These are phyloP conservation scores for Parnassius apollo DNA, from an alignment of 2,888 invertebrate species.

Conservation along the genomic window DNA sequence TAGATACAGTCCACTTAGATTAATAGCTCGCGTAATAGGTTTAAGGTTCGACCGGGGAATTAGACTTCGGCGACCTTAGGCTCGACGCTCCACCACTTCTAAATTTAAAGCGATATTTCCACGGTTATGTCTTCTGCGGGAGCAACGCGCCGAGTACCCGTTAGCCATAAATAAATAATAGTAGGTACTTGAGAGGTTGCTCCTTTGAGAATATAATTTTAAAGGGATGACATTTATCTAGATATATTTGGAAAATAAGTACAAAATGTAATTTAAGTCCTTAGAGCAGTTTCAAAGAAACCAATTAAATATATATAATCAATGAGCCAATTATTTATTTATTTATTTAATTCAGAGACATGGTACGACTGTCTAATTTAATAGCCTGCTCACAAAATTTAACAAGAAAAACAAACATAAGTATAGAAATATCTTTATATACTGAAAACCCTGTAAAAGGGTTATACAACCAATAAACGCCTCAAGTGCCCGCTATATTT, in stretches of 20 bases:
- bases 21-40: no score
- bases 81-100: no score
- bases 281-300: no score
- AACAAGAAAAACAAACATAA: slow-evolving; percentile 7
- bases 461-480: slow-evolving; percentile 6
- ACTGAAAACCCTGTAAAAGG: slow-evolving; percentile 13
- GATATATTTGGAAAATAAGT: no score
- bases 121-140: no score
- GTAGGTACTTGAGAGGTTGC: not conserved
- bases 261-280: no score
- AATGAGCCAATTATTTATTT: not conserved
- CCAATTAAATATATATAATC: not conserved
- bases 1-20: no score
- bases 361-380: not conserved
- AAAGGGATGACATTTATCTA: not conserved
- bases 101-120: no score
- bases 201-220: not conserved
- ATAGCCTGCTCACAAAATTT: not conserved
- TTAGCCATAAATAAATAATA: not conserved
- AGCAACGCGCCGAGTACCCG: no score
- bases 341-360: not conserved
- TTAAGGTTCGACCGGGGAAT: no score
- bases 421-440: not conserved
- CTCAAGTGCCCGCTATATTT: slow-evolving; percentile 1
- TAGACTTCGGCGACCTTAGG: no score